Conservation (phyloP, 2,888 invertebrate species). For the Tetragnatha montana region DNA sequence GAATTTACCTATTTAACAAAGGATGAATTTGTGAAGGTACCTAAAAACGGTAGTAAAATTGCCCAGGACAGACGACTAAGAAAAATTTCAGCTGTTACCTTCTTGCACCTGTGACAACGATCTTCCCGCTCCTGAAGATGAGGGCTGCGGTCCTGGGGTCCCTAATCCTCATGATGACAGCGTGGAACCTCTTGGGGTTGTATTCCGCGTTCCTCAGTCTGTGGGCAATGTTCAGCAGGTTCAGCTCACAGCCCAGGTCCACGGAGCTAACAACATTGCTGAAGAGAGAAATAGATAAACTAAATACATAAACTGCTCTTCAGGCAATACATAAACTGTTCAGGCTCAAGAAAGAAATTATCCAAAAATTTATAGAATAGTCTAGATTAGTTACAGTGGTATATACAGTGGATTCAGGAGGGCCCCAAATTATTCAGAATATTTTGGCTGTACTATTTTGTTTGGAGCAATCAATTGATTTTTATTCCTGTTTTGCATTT, state of each 20-base stretch:
- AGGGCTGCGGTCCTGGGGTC: constrained; percentile 80
- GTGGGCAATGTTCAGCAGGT: constrained; percentile 79
- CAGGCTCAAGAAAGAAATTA: background rate
- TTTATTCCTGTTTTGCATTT: too few relatives aligned
- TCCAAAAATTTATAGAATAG: background rate
- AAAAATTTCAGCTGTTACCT: constrained; percentile 72
- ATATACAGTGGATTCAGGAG: background rate
- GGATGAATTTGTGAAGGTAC: too few relatives aligned
- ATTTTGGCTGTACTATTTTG: background rate
- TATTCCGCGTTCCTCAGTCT: constrained; percentile 80
- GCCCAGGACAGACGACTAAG: too few relatives aligned
- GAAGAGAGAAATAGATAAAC: background rate
- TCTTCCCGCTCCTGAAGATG: constrained; percentile 80
- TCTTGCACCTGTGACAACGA: constrained; percentile 81
- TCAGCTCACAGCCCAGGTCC: constrained; percentile 78
- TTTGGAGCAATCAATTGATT: background rate
- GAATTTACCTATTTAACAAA: too few relatives aligned
- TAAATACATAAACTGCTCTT: background rate
- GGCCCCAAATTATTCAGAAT: background rate
- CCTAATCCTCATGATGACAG: constrained; percentile 80
- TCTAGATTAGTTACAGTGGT: background rate
- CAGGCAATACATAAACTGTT: background rate
- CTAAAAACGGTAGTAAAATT: too few relatives aligned
- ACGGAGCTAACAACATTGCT: constrained; percentile 80
- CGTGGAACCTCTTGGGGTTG: constrained; percentile 80